Evolutionary conservation across 2,797 vertebrate genomes (phyloP), one percentile per base, ranked within the genome.

Genomic region (Rhinatrema bivittatum): DNA sequence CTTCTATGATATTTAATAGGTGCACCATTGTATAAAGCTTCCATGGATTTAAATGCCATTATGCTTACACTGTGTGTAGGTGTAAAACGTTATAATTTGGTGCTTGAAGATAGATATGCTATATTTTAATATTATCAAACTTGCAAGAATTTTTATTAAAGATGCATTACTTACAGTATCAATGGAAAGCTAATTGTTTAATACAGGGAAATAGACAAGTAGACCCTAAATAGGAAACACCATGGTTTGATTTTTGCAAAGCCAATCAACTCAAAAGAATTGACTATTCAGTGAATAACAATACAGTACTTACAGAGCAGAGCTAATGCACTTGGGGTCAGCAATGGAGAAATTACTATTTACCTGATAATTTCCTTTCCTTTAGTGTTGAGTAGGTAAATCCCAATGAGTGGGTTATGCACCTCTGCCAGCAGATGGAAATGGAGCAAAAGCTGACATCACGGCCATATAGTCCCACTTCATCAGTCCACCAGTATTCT

Each of bases 1-100:
- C n/a, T 32, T 42, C 16, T 28, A 46, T 49, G 2, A 5, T 57
- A n/a, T 66, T 66, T 36, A 6, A 50, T 54, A 52, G 46, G 27
- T 39, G n/a, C n/a, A n/a, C n/a, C 21, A 9, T 47, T 56, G 29
- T 53, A 16, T 17, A 32, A 51, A 56, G 39, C 32, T 43, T 53
- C 11, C n/a, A 40, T 42, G 25, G 37, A 24, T 41, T 30, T 52
- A 6, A 46, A 53, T 43, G 19, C 38, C 57, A 22, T 44, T 65
- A 6, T 50, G 32, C 34, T 38, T 36, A 50, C 17, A 9, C 27
- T 13, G 20, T 42, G 16, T 36, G 24, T 30, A 35, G 43, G 14
- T 37, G 20, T 48, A 50, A 16, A 38, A 58, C 46, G 12, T 42
- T 32, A 5, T 23, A 20, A 14, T 54, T 51, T 38, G 16, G 5